Evolutionary conservation across 2,113 vertebrate species (phyloP).

Genomic region (Motacilla alba): DNA sequence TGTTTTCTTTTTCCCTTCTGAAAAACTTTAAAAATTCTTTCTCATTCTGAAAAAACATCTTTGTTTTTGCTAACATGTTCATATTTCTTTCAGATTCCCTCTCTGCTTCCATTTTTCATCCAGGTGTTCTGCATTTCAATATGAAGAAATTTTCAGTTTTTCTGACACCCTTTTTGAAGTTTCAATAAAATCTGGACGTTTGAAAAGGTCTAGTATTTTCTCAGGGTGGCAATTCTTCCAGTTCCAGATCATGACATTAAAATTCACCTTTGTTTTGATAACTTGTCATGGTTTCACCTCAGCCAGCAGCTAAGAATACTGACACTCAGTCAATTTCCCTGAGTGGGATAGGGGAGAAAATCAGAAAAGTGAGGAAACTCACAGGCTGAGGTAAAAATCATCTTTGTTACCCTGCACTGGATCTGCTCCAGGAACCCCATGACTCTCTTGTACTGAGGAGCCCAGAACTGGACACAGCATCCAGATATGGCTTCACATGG

Average conservation of each 20-base stretch:
- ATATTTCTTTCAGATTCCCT: background rate
- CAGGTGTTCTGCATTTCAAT: background rate
- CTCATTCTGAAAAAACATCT: background rate
- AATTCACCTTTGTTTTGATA: background rate
- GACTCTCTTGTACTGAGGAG: background rate
- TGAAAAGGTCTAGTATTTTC: background rate
- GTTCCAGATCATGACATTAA: background rate
- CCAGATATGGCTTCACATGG: background rate
- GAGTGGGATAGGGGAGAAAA: background rate
- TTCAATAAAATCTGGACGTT: background rate
- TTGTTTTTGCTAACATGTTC: background rate
- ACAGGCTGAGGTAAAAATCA: background rate
- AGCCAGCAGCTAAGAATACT: background rate
- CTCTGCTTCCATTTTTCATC: background rate
- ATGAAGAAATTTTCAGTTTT: background rate
- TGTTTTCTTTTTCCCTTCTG: background rate
- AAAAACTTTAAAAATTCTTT: background rate
- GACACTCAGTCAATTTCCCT: fast-evolving
- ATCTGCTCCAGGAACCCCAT: background rate
- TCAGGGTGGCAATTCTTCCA: background rate
- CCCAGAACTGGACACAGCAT: background rate
- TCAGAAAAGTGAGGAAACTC: background rate
- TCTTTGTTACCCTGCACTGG: background rate
- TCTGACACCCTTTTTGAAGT: background rate
- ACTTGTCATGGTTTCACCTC: background rate